Conservation (phyloP, 2,797 vertebrate species). For the Micropoecilia bifurca region DNA sequence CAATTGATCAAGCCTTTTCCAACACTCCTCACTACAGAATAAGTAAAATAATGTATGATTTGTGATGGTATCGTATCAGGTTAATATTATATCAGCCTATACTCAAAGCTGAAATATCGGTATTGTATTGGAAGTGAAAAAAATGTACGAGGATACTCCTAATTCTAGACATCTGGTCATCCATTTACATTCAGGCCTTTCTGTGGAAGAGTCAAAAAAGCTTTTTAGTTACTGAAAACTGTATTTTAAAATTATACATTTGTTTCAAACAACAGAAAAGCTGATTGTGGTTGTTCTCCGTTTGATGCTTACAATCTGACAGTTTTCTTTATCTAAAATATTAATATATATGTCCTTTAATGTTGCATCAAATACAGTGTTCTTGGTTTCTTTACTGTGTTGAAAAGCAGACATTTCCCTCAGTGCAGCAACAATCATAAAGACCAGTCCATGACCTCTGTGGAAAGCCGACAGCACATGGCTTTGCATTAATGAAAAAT, state of each 20-base stretch:
- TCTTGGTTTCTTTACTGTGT: conserved; percentile 12
- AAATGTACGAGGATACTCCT: no score
- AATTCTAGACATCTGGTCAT: neutral
- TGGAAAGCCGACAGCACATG: conserved; percentile 41
- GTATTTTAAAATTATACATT: neutral
- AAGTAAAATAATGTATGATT: no score
- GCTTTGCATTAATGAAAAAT: conserved; percentile 53
- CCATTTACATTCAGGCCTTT: neutral
- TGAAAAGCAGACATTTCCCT: conserved; percentile 24
- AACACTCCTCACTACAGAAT: no score
- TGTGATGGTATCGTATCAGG: no score
- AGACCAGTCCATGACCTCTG: conserved; percentile 32
- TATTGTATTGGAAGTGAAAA: no score
- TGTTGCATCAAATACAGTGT: neutral
- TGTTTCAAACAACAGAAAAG: neutral
- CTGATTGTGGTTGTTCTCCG: neutral
- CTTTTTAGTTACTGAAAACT: neutral
- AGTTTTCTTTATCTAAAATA: neutral
- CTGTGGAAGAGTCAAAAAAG: neutral
- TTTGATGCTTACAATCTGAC: neutral
- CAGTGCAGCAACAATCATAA: conserved; percentile 34
- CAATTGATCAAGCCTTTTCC: no score
- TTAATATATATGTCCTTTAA: neutral
- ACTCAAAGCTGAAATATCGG: no score
- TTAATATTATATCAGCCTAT: no score